Evolutionary conservation across 1,140 invertebrate genomes (phyloP).

Genomic region (Drosophila neocordata): DNA sequence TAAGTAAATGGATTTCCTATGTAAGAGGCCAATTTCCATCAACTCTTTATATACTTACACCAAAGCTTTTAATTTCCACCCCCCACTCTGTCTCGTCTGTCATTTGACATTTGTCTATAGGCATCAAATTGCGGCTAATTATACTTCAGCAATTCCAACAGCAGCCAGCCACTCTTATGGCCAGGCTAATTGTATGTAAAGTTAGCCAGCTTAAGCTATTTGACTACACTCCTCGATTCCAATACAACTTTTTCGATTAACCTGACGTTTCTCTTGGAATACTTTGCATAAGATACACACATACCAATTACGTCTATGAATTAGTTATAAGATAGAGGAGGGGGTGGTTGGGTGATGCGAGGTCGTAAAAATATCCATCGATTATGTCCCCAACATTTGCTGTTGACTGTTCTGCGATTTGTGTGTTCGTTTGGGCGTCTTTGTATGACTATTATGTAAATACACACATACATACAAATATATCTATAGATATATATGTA

Average conservation of each 20-base stretch:
- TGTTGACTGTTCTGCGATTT: conserved; percentile 43
- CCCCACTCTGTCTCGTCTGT: neutral
- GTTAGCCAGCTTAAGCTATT: neutral
- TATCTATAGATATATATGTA: no score
- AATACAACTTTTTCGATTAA: conserved; percentile 9
- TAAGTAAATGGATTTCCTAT: neutral
- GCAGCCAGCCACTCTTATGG: neutral
- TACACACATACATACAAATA: neutral
- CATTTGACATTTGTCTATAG: neutral
- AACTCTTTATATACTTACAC: neutral
- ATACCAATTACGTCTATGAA: conserved; percentile 26
- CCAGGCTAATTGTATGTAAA: conserved; percentile 7
- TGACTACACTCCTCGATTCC: neutral
- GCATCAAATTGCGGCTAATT: conserved; percentile 1
- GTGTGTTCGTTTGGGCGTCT: conserved; percentile 35
- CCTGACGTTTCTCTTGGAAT: conserved; percentile 10
- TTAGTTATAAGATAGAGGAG: neutral
- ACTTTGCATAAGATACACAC: conserved; percentile 27
- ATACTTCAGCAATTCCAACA: neutral
- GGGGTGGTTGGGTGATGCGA: neutral
- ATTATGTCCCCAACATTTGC: conserved; percentile 63
- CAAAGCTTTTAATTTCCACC: neutral
- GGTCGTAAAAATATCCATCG: conserved; percentile 56
- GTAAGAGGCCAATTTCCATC: neutral
- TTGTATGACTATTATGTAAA: conserved; percentile 7